phyloP scores from a whole-genome alignment of 2,888 invertebrate species.

The Lottia gigantea region DNA sequence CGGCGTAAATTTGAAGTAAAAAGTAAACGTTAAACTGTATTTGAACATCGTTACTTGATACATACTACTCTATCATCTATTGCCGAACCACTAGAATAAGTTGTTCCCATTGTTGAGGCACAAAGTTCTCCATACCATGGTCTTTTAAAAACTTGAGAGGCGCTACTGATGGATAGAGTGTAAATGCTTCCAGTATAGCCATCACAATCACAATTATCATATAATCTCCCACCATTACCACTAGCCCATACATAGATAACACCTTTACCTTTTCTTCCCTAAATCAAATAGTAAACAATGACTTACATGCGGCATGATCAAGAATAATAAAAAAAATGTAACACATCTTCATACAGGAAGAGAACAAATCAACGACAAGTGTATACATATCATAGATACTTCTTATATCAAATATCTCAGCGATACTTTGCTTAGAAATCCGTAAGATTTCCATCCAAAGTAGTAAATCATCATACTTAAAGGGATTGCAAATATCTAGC shows the following conservation, averaged over 20 bases:
- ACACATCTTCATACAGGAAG: no score
- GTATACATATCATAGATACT: no score
- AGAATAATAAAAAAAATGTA: neutral
- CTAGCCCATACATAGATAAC: slow-evolving; percentile 92
- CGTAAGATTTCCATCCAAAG: no score
- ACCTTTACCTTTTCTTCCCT: slow-evolving; percentile 82
- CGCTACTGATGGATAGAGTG: slow-evolving; percentile 88
- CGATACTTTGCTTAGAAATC: no score
- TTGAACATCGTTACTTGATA: slow-evolving; percentile 24
- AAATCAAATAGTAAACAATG: no score
- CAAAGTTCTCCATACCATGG: slow-evolving; percentile 95
- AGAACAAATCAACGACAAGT: no score
- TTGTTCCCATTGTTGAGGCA: slow-evolving; percentile 86
- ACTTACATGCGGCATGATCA: neutral
- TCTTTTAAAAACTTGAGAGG: slow-evolving; percentile 77
- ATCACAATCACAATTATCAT: slow-evolving; percentile 92
- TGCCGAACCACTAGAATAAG: slow-evolving; percentile 88
- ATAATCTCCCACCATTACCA: slow-evolving; percentile 86
- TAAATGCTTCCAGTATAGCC: slow-evolving; percentile 87
- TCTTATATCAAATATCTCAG: no score
- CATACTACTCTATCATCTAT: slow-evolving; percentile 89
- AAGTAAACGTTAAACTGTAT: neutral
- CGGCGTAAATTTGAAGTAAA: no score
- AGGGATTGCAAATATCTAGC: no score
- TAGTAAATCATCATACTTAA: no score